Base-by-base conservation (phyloP, 1,140 invertebrate species). In the Lordiphosa mommai region DNA sequence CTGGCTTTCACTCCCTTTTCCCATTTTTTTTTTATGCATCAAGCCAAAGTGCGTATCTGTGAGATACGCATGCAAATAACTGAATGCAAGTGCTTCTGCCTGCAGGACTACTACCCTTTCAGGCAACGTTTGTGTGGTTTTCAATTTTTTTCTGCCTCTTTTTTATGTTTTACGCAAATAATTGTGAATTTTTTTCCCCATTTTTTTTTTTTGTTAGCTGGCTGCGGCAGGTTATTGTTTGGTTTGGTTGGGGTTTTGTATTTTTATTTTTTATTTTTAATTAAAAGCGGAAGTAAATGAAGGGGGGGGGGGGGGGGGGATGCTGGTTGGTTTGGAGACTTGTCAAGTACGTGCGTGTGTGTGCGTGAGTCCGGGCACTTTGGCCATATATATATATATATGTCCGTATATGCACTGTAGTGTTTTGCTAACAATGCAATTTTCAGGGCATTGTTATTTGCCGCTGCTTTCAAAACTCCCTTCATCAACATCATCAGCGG, bases 351-450 rank as follows among this genome's bases (percentile, higher is more conserved):
- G 61, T 82, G 72, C 59, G 59, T 68, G 57, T 50, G 43, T 50
- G 40, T 32, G 48, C 53, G 61, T 52, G 32, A 56, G 30, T 16
- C 34, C 30, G 33, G 56, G 65, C 76, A 80, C 74, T 80, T 80
- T 84, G 77, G 77, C 72, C 23, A 27, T 27, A 43, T 55, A 43
- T 65, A 36, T 33, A 64, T 65, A 27, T 55, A 36, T n/a, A n/a
- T n/a, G n/a, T n/a, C n/a, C n/a, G n/a, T n/a, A 60, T 59, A 64
- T 65, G 5, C n/a, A 34, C 60, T 69, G 77, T 84, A 84, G 77
- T 84, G 77, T 84, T 84, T 77, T 84, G 77, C 77, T 76, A 82
- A 82, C 77, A 82, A 82, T 77, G 77, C 77, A 72, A 82, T 84
- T 80, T 80, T 82, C 59, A 82, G 77, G 37, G 61, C 63, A 69